A percentile compares a stretch with the other conserved stretches of the same genome.
These are phyloP conservation scores for Vireo griseus DNA, from an alignment of 2,797 vertebrate species.

Conservation along the genomic window DNA sequence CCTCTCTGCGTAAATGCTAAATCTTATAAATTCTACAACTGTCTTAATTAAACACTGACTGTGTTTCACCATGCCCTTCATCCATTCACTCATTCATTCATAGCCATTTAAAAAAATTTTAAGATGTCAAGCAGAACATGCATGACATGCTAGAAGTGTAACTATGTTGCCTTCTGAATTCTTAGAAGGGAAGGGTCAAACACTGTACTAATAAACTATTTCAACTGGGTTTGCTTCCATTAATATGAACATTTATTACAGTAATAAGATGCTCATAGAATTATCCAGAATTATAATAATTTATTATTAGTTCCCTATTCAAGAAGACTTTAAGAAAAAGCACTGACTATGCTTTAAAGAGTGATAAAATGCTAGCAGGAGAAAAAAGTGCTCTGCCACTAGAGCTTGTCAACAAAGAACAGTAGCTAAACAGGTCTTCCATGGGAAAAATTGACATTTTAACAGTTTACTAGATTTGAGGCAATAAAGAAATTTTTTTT, in stretches of 20 bases:
- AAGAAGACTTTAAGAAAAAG: neutral
- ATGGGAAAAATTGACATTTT: neutral
- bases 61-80: neutral
- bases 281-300: neutral
- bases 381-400: neutral
- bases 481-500: neutral
- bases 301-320: neutral
- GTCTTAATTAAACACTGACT: neutral
- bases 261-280: neutral
- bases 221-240: neutral
- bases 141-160: neutral
- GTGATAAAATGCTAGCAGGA: neutral
- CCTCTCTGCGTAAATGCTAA: neutral
- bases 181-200: neutral
- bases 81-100: neutral
- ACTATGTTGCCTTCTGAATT: neutral
- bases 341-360: neutral
- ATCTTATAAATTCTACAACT: neutral
- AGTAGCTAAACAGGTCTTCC: neutral
- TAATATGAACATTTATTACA: neutral
- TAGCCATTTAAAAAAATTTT: rapidly evolving
- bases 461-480: neutral
- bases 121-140: neutral
- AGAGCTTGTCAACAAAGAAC: neutral
- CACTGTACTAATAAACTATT: neutral